Base-by-base conservation (phyloP, 2,797 vertebrate species). In the Acanthis flammea region DNA sequence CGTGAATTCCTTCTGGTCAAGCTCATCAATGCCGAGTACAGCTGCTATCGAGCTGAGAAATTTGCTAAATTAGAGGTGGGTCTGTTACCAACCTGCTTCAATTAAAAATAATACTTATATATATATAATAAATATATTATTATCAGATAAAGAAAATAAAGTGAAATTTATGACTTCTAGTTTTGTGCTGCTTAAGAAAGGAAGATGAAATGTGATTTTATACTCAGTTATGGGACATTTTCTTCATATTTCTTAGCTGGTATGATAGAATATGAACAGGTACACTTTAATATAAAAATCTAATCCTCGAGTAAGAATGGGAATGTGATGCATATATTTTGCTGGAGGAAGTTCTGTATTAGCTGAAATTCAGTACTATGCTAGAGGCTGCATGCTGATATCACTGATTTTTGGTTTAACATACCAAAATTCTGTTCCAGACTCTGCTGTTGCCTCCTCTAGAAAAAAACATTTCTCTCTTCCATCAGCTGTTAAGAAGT, bases 1-100 rank as follows among this genome's bases (percentile, higher is more conserved):
- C 98, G 96, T 11, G 99, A 99, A 95, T 99, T 99, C 95, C 97
- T 99, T 50, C 98, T 99, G 94, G 98, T 98, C 47, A 99, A 99
- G 96, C 98, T 99, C 88, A 99, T 99, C 96, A 99, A 99, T 33
- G 99, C 99, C 0, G 99, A 99, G 96, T 98, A 99, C 13, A 99
- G 99, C 88, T 99, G 99, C 96, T 99, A 99, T 97, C 98, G 98
- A 94, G 99, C 99, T 55, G 99, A 99, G 95, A 99, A 99, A 96
- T 99, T 99, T 97, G 98, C 99, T 86, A 99, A 98, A 95, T 98
- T 99, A 51, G 99, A 99, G 98, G 99, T 99, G 94, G 97, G 98
- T 88, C 33, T 78, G 1, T 33, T 74, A 42, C 14, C 76, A 75
- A 25, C 30, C 44, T 91, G 31, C 39, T 88, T 68, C 2, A 28